Evolutionary conservation across 1,140 invertebrate genomes (phyloP), one percentile per base, ranked within the genome.

Genomic region (Cydia fagiglandana): DNA sequence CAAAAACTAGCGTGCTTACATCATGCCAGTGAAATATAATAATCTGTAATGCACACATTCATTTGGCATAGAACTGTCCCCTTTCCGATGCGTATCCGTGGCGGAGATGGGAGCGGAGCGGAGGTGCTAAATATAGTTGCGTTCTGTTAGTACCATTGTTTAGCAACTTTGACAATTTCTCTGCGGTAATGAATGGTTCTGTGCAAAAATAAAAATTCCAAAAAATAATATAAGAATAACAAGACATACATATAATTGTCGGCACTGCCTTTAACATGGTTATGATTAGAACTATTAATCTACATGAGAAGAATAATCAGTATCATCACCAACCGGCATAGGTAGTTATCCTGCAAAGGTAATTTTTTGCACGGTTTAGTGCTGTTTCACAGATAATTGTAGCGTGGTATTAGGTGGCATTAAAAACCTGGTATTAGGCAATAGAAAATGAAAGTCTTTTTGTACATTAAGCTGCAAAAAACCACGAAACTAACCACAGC

Each of bases 391-490:
- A 20, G 17, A 61, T 24, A 61, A 61, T 61, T 61, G 56, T 61
- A 24, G 20, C 56, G 24, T 61, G 15, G 4, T 53, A 41, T 41
- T 50, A 61, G 56, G 56, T 24, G 9, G 9, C 56, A 24, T 61
- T 61, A 24, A 61, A 61, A 61, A 20, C 20, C 34, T 70, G 34
- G n/a, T 17, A 41, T 70, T 70, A 38, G 66, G 30, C 66, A 70
- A 70, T 41, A 24, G 15, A 41, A 70, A 38, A 70, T 70, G 66
- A 70, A 70, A 70, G 66, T 70, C 34, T 70, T 70, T 70, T 41
- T 28, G 66, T 45, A 12, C 34, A 70, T 70, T 70, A 38, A 70
- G 17, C 20, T 70, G 34, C 66, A 41, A 38, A 70, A 38, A 17
- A 70, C 66, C 66, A 41, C 66, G 34, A 70, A 38, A 0, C 66